A percentile compares a stretch with the other conserved stretches of the same genome.
phyloP scores from a whole-genome alignment of 2,797 vertebrate species.

The Arrhamphus sclerolepis region DNA sequence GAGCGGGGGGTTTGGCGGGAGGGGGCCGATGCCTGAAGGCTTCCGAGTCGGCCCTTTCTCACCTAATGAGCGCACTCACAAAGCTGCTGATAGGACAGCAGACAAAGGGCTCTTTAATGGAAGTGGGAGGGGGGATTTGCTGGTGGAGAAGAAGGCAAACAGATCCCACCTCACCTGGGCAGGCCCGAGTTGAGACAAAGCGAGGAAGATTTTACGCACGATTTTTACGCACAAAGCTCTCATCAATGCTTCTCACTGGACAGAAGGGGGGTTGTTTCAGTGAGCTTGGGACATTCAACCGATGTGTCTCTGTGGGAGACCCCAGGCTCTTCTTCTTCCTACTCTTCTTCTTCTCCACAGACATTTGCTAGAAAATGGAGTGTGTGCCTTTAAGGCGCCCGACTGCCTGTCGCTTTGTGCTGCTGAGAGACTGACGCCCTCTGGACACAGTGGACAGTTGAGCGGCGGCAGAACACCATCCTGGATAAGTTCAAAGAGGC shows the following conservation, averaged over 20 bases:
- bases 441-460: slow-evolving; percentile 71
- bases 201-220: slow-evolving; percentile 47
- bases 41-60: slow-evolving; percentile 56
- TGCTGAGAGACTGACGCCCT: slow-evolving; percentile 78
- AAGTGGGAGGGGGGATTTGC: background rate
- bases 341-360: slow-evolving; percentile 22
- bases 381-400: slow-evolving; percentile 81
- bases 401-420: slow-evolving; percentile 73
- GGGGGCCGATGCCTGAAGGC: slow-evolving; percentile 39
- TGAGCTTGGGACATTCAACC: too few relatives aligned
- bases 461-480: slow-evolving; percentile 66
- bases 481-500: slow-evolving; percentile 65
- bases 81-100: slow-evolving; percentile 43
- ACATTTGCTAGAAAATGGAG: slow-evolving; percentile 63
- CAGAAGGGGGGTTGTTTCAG: background rate
- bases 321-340: slow-evolving; percentile 25
- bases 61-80: slow-evolving; percentile 57
- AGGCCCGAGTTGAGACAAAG: background rate
- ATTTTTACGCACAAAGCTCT: background rate
- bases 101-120: slow-evolving; percentile 53
- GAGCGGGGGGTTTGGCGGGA: slow-evolving; percentile 45
- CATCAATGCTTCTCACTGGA: background rate
- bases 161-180: slow-evolving; percentile 15
- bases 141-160: slow-evolving; percentile 9
- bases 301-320: slow-evolving; percentile 21